Conservation (phyloP, 2,888 invertebrate species). For the Tupiocoris notatus region DNA sequence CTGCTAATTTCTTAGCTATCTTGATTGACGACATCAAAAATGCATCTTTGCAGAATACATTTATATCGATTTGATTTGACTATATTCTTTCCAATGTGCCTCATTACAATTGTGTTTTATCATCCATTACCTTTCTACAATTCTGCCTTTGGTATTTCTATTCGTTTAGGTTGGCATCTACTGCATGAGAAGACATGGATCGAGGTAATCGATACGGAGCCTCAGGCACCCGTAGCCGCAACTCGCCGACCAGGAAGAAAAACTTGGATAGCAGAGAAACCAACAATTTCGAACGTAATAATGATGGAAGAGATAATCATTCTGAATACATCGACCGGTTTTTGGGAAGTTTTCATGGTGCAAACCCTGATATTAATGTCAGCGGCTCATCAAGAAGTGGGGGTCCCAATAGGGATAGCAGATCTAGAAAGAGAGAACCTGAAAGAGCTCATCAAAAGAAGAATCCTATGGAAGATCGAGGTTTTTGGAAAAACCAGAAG, state of each 20-base stretch:
- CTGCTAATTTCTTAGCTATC: no score
- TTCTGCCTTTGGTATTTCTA: not conserved
- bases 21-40: no score
- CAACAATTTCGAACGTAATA: not conserved
- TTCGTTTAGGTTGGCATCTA: not conserved
- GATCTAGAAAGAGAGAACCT: not conserved
- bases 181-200: not conserved
- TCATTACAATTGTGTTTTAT: not conserved
- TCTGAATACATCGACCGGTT: not conserved
- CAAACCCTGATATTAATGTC: no score
- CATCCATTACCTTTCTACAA: not conserved
- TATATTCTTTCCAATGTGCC: no score
- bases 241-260: not conserved
- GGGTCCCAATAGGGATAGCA: not conserved
- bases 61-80: no score
- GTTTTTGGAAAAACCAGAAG: not conserved
- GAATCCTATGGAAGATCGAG: no score
- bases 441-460: no score
- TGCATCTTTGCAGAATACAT: no score
- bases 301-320: not conserved
- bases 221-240: not conserved
- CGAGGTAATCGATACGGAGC: not conserved
- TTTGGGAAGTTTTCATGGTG: not conserved
- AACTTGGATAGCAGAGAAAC: not conserved
- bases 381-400: no score